These are phyloP conservation scores for Apodemia zela DNA, from an alignment of 2,888 invertebrate genomes.

Conservation along the genomic window DNA sequence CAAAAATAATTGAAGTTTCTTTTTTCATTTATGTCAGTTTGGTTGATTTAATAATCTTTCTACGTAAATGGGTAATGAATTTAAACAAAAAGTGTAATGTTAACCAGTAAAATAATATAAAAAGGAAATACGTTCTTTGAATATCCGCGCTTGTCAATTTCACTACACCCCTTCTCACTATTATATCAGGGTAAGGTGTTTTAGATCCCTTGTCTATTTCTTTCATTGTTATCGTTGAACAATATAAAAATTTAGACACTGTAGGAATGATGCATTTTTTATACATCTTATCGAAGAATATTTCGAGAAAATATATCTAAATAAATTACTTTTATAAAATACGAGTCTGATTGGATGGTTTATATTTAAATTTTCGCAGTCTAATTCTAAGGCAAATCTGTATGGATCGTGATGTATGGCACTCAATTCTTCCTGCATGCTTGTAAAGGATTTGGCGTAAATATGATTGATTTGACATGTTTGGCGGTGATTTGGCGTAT, in stretches of 20 bases:
- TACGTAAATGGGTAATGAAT: not conserved
- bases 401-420: no score
- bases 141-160: constrained; percentile 59
- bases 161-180: constrained; percentile 52
- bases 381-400: no score
- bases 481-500: no score
- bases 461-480: no score
- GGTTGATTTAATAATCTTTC: not conserved
- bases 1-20: no score
- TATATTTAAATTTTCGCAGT: no score
- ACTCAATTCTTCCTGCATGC: no score
- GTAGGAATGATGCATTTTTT: not conserved
- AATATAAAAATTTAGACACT: constrained; percentile 6
- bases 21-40: no score
- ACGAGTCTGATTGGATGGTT: no score
- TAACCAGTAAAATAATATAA: constrained; percentile 26
- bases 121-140: constrained; percentile 45
- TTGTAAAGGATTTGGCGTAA: no score
- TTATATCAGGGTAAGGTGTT: constrained; percentile 35
- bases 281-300: not conserved
- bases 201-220: constrained; percentile 45
- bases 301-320: not conserved
- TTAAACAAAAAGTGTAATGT: not conserved
- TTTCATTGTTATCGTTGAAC: constrained; percentile 32
- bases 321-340: no score